Evolutionary conservation across 2,888 invertebrate genomes (phyloP), one percentile per base, ranked within the genome.

Genomic region (Lingula anatina): DNA sequence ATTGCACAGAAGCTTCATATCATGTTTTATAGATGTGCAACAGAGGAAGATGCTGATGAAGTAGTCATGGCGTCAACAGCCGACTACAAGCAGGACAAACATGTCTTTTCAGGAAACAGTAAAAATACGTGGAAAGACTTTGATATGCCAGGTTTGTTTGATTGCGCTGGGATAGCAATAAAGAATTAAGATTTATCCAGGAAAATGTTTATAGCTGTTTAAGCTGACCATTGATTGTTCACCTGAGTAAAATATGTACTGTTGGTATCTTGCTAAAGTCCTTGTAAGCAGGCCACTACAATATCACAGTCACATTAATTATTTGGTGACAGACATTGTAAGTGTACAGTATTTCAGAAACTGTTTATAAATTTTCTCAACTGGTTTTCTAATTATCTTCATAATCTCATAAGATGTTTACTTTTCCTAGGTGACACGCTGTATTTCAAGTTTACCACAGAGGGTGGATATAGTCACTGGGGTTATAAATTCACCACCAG

Each of bases 61-160:
- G 54, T 74, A 43, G 55, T 60, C 21, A 67, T 73, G 46, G 59
- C 68, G 15, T 62, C 70, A 1, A 51, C 60, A 5, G 44, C 61
- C 27, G 65, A 70, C 41, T 56, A 51, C 46, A 47, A 42, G 38
- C 49, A 52, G 44, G 62, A 71, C 44, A 47, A 50, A 37, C 66
- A 69, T 35, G 55, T 52, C 18, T 70, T 71, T 58, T 65, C 63
- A 47, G 72, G 72, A 5, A 54, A 61, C 2, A 50, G 61, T 5
- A 57, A 59, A n/a, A 54, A 64, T 21, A 55, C 55, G 25, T 74
- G 71, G 71, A 58, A 55, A 26, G 66, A 66, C 55, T 71, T 74
- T 55, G 68, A 70, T 45, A 58, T 73, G 2, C 70, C 71, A 61
- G 73, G 73, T 70, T n/a, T n/a, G n/a, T n/a, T n/a, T n/a, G n/a